Evolutionary conservation across 2,888 invertebrate species (phyloP), one percentile per base, ranked within the genome.

Genomic region (Amblyjoppa proteus): DNA sequence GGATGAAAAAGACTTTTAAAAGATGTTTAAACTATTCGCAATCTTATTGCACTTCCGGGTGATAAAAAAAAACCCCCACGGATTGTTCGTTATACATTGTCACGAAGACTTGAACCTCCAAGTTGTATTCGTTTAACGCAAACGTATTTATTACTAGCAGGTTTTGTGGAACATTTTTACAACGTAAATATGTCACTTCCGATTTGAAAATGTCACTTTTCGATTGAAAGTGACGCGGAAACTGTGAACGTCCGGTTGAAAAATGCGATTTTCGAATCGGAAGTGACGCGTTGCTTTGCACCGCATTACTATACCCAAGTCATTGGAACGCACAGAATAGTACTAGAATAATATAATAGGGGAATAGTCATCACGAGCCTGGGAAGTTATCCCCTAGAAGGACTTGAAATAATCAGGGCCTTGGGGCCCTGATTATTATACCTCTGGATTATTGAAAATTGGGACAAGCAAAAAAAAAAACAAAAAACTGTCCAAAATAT

Each of bases 1-100:
- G 71, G 82, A 61, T 79, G 83, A 80, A 73, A 76, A 82, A 73
- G 1, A 31, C 25, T 31, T 76, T 76, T 73, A 20, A 3, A 28
- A 51, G 7, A 51, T 45, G 56, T 53, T 38, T 53, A 25, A 53
- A 66, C 20, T 20, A 31, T 28, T 64, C 6, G 16, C 28, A 49
- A 64, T 31, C 34, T 51, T 31, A 61, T 61, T 61, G 61, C 28
- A 61, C 16, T 20, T 64, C 31, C 74, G 41, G 38, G 16, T 28
- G 5, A 56, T 25, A 53, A 7, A 53, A 53, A 53, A 51, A 51
- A 51, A 20, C 20, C 51, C 7, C n/a, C 7, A 53, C 3, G 11
- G 25, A 28, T 28, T 58, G 3, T 58, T 58, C 3, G 13, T 4
- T 1, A 45, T 49, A 13, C 45, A 13, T 49, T 13, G n/a, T n/a